Evolutionary conservation across 2,888 invertebrate genomes (phyloP), one percentile per base, ranked within the genome.

Genomic region (Yponomeuta sedellus): DNA sequence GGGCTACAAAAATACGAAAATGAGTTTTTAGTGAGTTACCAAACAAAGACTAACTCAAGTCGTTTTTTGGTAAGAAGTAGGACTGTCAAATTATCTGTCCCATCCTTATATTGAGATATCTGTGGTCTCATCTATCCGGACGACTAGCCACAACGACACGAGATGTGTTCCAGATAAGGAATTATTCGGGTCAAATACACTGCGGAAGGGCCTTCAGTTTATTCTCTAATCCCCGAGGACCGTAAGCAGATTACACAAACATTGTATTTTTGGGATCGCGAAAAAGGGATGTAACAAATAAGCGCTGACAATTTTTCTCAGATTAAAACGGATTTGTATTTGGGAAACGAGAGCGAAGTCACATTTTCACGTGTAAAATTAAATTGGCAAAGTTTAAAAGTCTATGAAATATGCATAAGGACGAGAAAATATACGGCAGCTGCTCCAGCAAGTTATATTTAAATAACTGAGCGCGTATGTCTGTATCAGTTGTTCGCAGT

Each of bases 151-250:
- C 44, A 2, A 52, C 5, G 44, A n/a, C 44, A 10, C 2, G 44
- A 44, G 3, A 44, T 39, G 34, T 62, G 62, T 10, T 39, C 62
- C 40, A 39, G 34, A 62, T 39, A 62, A 40, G 40, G 16, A 8
- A 39, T 62, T n/a, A 62, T 34, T 34, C n/a, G 62, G 62, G 62
- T 62, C 62, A 62, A 62, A 62, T 39, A 62, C 39, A 39, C 16
- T 59, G 10, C 62, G 19, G 62, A 62, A 62, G 39, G 62, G 62
- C 28, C 62, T 12, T 39, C 62, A 34, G 62, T 62, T 62, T 62
- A 40, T 62, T 16, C 34, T 39, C n/a, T 62, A 62, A 34, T 39
- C 62, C 39, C 19, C n/a, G 28, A n/a, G 39, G 62, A 34, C 59
- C 20, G 20, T 19, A 59, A 25, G 11, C 34, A 8, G 59, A 22